phyloP scores from a whole-genome alignment of 2,797 vertebrate genomes.

The Melanotaenia trifasciata region DNA sequence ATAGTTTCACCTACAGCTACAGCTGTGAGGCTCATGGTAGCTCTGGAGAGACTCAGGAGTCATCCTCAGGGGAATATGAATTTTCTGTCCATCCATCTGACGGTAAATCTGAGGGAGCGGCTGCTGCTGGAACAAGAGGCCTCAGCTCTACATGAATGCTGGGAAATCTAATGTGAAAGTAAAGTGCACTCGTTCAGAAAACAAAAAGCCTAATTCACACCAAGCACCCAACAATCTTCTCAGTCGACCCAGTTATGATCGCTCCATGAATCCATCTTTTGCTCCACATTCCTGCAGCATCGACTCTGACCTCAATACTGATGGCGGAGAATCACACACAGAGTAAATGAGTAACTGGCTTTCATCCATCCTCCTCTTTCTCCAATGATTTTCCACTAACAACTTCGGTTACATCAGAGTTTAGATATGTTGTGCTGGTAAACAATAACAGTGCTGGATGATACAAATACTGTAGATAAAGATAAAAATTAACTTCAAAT shows the following conservation, averaged over 20 bases:
- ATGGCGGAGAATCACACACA: background rate
- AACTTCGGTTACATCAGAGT: background rate
- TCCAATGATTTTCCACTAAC: conserved; percentile 6
- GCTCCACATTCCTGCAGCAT: conserved; percentile 47
- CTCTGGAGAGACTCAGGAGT: too few species aligned
- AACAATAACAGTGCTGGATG: background rate
- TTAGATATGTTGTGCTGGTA: background rate
- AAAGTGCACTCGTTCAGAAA: conserved; percentile 10
- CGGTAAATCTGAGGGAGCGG: too few species aligned
- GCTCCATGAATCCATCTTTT: background rate
- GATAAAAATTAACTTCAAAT: background rate
- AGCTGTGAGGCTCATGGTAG: too few species aligned
- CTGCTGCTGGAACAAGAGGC: background rate
- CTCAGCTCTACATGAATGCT: conserved; percentile 17
- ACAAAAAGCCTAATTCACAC: background rate
- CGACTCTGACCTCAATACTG: conserved; percentile 41
- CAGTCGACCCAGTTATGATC: conserved; percentile 46
- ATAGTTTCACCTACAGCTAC: too few species aligned
- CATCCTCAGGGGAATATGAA: too few species aligned
- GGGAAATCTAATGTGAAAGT: conserved; percentile 9
- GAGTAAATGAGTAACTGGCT: conserved; percentile 27
- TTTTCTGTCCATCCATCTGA: too few species aligned
- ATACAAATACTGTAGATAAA: background rate
- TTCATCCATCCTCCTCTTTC: conserved; percentile 18
- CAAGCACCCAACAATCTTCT: background rate